Base-by-base conservation (phyloP, 2,888 invertebrate genomes). In the Platycheirus rosarum region DNA sequence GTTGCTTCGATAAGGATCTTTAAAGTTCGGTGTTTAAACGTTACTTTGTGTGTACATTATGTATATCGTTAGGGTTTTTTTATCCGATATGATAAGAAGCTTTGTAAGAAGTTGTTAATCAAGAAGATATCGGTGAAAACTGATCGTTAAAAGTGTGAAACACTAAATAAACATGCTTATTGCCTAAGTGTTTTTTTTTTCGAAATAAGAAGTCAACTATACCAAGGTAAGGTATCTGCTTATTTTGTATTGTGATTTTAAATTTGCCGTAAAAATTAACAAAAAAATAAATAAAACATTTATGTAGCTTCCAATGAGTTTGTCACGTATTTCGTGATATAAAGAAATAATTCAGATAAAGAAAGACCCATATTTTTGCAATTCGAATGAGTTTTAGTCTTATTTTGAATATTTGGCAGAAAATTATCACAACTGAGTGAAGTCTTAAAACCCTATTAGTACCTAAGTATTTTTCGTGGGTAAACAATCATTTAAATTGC, bases 61-160 rank as follows among this genome's bases (percentile, higher is more conserved):
- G n/a, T 23, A 40, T 57, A 57, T 40, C 40, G 40, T 57, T 8
- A 40, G 40, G 23, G 57, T 2, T 8, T 57, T 37, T 57, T 57
- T 57, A 57, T 57, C 57, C 57, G 40, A 57, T 55, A 55, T 57
- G 57, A 57, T 57, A 57, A 57, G 57, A 57, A 57, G 32, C 23
- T 40, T 40, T 57, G 57, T 40, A 40, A 57, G n/a, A 57, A 57
- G 57, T 57, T 57, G 57, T 57, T 57, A 57, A 57, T 57, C 57
- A 57, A 57, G 57, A 11, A 57, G 57, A 57, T 57, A 57, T 57
- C 57, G 57, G 57, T 57, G 57, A 40, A 57, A 57, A 57, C 57
- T 57, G 57, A 57, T 57, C 57, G 40, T 57, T 57, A 23, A 57
- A 57, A 57, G 57, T 57, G 57, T 57, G 57, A 57, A 57, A 57